Evolutionary conservation across 2,113 vertebrate species (phyloP), one percentile per base, ranked within the genome.

Genomic region (Lophotis ruficrista): DNA sequence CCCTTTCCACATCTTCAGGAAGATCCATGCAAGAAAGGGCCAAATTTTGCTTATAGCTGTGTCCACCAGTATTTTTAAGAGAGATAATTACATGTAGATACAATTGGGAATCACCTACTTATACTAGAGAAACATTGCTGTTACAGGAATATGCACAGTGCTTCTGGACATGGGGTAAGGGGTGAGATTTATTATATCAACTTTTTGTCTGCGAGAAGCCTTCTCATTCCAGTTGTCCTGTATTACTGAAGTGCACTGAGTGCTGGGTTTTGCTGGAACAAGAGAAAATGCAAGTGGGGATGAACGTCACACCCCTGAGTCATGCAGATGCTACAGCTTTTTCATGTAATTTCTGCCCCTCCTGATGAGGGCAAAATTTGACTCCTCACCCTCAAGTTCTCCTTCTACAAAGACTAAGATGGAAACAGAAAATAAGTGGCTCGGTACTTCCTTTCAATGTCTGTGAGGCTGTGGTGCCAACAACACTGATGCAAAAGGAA

Each of bases 401-500:
- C 33, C 56, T 73, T 45, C 69, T 82, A 37, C 31, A 54, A 89
- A 90, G 27, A 22, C 18, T 8, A 13, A 69, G 61, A 78, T 68
- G 65, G 72, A 82, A 91, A 69, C 9, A 57, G 83, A 84, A 91
- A 91, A 77, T 22, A 85, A 91, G 14, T 45, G 50, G n/a, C 54
- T 83, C 48, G 53, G 91, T 91, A 53, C 62, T 86, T 94, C 61
- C 51, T 56, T 48, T 87, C 48, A 13, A 2, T 35, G 86, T 75
- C 77, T 93, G 48, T 43, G 64, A 58, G 79, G 43, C 68, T 41
- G 72, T 84, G 73, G 90, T 65, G 88, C 91, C 92, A 95, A 61
- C 76, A 94, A 62, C 41, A 65, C 62, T 94, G 92, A 95, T 96
- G 96, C 89, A 96, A 77, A 96, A 88, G 90, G 94, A 97, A 97